phyloP scores from a whole-genome alignment of 2,113 vertebrate species.

The Lampris megalopsis region DNA sequence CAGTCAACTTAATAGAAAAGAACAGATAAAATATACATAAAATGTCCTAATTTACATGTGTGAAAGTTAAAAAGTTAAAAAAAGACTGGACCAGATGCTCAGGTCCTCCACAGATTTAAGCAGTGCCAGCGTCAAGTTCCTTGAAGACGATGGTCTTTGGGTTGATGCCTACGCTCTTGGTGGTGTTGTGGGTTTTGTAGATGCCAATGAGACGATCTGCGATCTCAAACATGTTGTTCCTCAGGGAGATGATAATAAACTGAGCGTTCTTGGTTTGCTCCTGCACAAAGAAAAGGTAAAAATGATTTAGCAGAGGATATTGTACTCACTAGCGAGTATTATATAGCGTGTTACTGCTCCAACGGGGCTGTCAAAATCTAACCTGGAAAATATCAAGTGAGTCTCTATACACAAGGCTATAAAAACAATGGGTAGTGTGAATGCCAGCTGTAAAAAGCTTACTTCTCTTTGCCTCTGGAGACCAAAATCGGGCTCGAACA shows the following conservation, averaged over 20 bases:
- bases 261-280: constrained; percentile 99
- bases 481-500: neutral
- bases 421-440: neutral
- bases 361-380: neutral
- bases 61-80: neutral
- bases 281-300: constrained; percentile 77
- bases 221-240: constrained; percentile 99
- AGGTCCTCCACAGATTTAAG: neutral
- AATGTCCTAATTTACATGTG: constrained; percentile 51
- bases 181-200: constrained; percentile 95
- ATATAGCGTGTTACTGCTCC: neutral
- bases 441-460: constrained; percentile 3
- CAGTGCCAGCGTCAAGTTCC: constrained; percentile 70
- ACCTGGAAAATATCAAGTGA: neutral
- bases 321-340: neutral
- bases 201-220: constrained; percentile 96
- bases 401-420: neutral
- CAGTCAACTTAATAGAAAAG: neutral
- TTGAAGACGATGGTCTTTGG: constrained; percentile 90
- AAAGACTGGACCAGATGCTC: neutral
- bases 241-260: constrained; percentile 97
- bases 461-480: neutral
- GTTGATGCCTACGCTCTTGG: constrained; percentile 92
- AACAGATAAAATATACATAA: neutral
- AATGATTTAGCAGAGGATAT: neutral